Conservation (phyloP, 2,888 invertebrate species). For the Thymelicus acteon region DNA sequence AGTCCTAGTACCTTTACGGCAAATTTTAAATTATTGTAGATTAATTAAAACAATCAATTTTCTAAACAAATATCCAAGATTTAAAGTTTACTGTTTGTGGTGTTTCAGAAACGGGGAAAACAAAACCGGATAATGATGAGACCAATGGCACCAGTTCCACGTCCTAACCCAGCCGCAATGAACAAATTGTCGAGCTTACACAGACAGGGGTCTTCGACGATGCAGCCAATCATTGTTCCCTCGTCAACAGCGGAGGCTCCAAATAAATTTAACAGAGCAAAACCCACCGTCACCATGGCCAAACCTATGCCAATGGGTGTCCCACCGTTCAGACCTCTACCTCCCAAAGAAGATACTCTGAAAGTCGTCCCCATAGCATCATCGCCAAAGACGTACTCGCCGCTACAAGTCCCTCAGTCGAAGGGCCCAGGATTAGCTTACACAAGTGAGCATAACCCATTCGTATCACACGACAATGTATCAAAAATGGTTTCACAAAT, state of each 20-base stretch:
- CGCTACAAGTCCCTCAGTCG: conserved; percentile 68
- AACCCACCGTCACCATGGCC: conserved; percentile 74
- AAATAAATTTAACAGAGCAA: conserved; percentile 48
- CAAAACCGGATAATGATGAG: conserved; percentile 80
- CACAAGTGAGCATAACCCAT: conserved; percentile 77
- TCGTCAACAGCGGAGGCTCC: conserved; percentile 59
- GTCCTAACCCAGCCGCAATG: conserved; percentile 72
- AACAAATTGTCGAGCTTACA: conserved; percentile 69
- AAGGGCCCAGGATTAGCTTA: conserved; percentile 70
- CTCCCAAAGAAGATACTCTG: conserved; percentile 85
- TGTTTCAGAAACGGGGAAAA: conserved; percentile 79
- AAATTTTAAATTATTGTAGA: too few relatives aligned
- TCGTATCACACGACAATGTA: conserved; percentile 69
- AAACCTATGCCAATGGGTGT: conserved; percentile 86
- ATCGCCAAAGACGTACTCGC: conserved; percentile 65
- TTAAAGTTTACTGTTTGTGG: conserved; percentile 2
- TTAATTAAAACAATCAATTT: too few relatives aligned
- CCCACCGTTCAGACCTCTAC: conserved; percentile 92
- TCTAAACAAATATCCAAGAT: background rate
- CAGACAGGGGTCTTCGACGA: conserved; percentile 63
- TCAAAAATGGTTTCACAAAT: conserved; percentile 79
- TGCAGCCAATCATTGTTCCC: conserved; percentile 72
- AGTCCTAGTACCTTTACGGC: too few relatives aligned
- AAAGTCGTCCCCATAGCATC: conserved; percentile 76
- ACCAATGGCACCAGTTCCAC: conserved; percentile 62